Evolutionary conservation across 2,797 vertebrate genomes (phyloP).

Genomic region (Cirrhinus mrigala): DNA sequence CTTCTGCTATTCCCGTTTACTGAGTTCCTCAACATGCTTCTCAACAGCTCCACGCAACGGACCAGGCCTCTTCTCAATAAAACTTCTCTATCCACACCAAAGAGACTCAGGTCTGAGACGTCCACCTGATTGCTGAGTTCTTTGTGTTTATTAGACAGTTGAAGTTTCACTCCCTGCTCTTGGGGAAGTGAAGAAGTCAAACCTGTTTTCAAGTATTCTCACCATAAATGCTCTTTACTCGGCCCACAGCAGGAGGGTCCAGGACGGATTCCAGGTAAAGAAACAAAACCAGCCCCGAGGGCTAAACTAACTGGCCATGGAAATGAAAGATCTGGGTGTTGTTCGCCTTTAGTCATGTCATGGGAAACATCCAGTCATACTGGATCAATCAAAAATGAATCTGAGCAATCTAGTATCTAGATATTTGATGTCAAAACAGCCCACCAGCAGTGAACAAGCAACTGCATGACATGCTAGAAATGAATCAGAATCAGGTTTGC

Average conservation of each 20-base stretch:
- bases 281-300: slow-evolving; percentile 48
- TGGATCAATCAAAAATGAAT: neutral
- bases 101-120: slow-evolving; percentile 27
- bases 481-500: neutral
- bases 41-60: slow-evolving; percentile 11
- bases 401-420: neutral
- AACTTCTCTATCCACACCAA: slow-evolving; percentile 21
- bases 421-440: neutral
- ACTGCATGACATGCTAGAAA: neutral
- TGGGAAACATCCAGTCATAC: neutral
- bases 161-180: slow-evolving; percentile 19
- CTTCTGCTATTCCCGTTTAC: slow-evolving; percentile 38
- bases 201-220: slow-evolving; percentile 54
- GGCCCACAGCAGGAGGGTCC: slow-evolving; percentile 24
- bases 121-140: slow-evolving; percentile 21
- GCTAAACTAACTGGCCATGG: slow-evolving; percentile 30
- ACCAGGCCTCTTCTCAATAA: neutral
- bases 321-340: slow-evolving; percentile 29
- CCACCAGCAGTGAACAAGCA: too few relatives aligned
- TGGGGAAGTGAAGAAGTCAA: slow-evolving; percentile 49
- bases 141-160: slow-evolving; percentile 34
- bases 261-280: slow-evolving; percentile 44
- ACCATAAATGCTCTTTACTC: slow-evolving; percentile 16
- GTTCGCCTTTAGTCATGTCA: neutral
- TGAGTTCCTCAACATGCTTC: slow-evolving; percentile 41